These are phyloP conservation scores for Acrobasis repandana DNA, from an alignment of 2,888 invertebrate genomes.

Conservation along the genomic window DNA sequence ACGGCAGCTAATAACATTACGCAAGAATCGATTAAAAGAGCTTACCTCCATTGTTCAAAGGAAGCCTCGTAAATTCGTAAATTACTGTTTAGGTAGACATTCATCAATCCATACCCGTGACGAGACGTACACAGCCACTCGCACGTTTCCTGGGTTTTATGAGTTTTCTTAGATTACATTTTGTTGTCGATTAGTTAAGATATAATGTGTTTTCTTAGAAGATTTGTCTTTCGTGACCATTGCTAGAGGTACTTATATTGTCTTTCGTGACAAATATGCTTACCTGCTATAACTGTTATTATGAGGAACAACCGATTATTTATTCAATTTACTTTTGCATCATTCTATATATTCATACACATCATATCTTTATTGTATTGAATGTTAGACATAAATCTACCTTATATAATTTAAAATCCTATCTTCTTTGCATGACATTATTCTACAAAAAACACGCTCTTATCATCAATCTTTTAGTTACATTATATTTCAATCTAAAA, in stretches of 20 bases:
- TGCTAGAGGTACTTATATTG: no score
- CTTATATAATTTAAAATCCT: background rate
- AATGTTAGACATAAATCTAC: background rate
- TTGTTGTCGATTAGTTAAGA: no score
- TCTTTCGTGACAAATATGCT: no score
- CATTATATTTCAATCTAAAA: constrained; percentile 8
- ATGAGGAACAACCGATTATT: no score
- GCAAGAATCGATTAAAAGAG: constrained; percentile 5
- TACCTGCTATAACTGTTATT: no score
- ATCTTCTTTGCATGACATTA: background rate
- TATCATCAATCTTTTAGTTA: background rate
- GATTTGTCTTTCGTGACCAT: no score
- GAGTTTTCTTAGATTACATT: no score
- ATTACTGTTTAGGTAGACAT: background rate
- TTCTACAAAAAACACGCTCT: background rate
- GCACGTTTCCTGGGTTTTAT: no score
- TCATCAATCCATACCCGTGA: background rate
- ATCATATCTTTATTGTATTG: background rate
- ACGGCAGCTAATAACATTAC: background rate
- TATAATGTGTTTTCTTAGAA: no score
- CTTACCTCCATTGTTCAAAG: constrained; percentile 24
- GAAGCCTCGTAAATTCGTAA: constrained; percentile 3
- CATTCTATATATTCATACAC: background rate
- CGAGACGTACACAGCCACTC: background rate
- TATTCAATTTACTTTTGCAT: no score